Base-by-base conservation (phyloP, 2,113 vertebrate species). In the Piprites chloris region DNA sequence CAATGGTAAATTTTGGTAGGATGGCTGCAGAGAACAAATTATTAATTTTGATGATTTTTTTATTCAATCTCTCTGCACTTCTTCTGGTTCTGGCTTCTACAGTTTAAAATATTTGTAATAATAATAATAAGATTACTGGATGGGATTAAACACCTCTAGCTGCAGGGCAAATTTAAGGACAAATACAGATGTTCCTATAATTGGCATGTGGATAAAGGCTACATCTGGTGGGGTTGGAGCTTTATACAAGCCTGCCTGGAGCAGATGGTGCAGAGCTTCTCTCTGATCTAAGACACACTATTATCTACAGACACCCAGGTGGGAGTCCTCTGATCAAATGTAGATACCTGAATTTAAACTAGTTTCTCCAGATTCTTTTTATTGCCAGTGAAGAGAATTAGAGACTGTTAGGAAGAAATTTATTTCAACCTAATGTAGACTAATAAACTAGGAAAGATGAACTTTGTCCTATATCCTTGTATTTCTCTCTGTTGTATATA, bases 241-340 rank as follows among this genome's bases (percentile, higher is more conserved):
- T 87, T 87, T 82, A 93, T 81, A 93, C 71, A 82, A 87, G 50
- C 37, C 78, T 83, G 58, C 72, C 82, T 94, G 35, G 71, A 96
- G 82, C 87, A 95, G 93, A 89, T 90, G 89, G 75, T 91, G 42
- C 44, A 91, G 87, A 93, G 59, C 28, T 95, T 76, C 63, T 83
- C 37, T 94, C 71, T 85, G 75, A 96, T 96, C 53, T 94, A 77
- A 89, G 81, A 83, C 71, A 79, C 32, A 11, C 46, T 90, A 92
- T 97, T 94, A 95, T 94, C 94, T 94, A 87, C 89, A 94, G 93
- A 93, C 66, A 93, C 50, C 59, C 82, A 95, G 90, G 85, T 93
- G 76, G 39, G 86, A 95, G 63, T 92, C 50, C 56, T 95, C 83
- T 92, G 83, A 95, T 97, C 83, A 87, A 77, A 92, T 86, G 79